Conservation (phyloP, 2,888 invertebrate genomes). For the Habroteleia sp. region DNA sequence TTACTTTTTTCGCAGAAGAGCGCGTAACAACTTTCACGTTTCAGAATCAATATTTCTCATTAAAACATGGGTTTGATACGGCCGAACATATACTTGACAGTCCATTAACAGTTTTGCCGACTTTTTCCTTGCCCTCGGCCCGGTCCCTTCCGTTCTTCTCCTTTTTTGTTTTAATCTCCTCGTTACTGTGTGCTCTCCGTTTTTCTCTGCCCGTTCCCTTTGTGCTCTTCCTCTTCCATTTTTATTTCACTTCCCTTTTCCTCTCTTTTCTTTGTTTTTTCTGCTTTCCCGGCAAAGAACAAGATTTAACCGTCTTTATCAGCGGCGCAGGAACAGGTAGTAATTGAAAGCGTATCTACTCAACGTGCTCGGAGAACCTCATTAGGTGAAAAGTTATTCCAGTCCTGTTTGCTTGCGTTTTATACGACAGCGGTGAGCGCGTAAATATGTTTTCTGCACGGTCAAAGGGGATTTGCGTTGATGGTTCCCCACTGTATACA, state of each 20-base stretch:
- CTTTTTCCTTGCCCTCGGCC: too few species aligned
- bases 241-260: conserved; percentile 7
- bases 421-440: conserved; percentile 48
- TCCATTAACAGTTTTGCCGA: conserved; percentile 33
- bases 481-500: conserved; percentile 55
- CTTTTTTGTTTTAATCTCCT: conserved; percentile 28
- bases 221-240: not conserved
- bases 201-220: conserved; percentile 13
- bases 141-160: not conserved
- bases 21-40: conserved; percentile 21
- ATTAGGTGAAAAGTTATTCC: conserved; percentile 64
- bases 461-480: conserved; percentile 62
- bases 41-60: conserved; percentile 59
- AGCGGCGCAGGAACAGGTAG: conserved; percentile 44
- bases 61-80: conserved; percentile 44
- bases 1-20: conserved; percentile 14
- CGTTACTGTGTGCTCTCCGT: conserved; percentile 23
- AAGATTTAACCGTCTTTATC: conserved; percentile 55
- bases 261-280: conserved; percentile 12
- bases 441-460: conserved; percentile 63
- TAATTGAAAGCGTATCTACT: conserved; percentile 60
- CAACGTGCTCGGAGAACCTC: conserved; percentile 61
- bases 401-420: conserved; percentile 59
- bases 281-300: conserved; percentile 10
- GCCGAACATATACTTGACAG: conserved; percentile 29